phyloP scores from a whole-genome alignment of 2,888 invertebrate species.

The Fissipunctia ypsillon region DNA sequence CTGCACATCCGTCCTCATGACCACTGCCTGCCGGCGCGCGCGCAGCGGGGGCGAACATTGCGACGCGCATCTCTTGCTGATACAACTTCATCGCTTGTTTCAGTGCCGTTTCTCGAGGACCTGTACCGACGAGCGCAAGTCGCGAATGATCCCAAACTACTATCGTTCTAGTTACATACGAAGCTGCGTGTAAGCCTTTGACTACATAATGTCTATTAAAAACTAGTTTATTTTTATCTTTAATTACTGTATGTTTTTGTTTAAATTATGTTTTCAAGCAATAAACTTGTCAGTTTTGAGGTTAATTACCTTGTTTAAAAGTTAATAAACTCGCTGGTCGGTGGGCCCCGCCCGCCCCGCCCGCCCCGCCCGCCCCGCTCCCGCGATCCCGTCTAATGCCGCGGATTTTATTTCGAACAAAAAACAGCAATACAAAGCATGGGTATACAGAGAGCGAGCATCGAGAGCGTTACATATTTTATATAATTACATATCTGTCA shows the following conservation, averaged over 20 bases:
- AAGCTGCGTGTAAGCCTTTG: neutral
- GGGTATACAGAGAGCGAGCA: slow-evolving; percentile 15
- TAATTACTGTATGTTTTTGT: slow-evolving; percentile 55
- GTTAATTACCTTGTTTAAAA: slow-evolving; percentile 63
- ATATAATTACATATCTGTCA: slow-evolving; percentile 68
- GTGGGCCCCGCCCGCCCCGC: neutral
- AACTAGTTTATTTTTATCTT: slow-evolving; percentile 40
- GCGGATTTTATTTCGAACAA: slow-evolving; percentile 19
- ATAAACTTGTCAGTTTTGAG: slow-evolving; percentile 57
- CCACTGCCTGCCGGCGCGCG: neutral
- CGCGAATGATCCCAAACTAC: too few species aligned
- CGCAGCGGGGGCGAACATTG: neutral
- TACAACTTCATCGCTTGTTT: slow-evolving; percentile 11
- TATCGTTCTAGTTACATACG: neutral
- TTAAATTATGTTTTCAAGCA: slow-evolving; percentile 51
- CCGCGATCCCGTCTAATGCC: neutral
- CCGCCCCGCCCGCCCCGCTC: too few species aligned
- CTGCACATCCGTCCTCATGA: slow-evolving; percentile 12
- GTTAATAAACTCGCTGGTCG: slow-evolving; percentile 43
- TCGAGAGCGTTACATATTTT: slow-evolving; percentile 59
- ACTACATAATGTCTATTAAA: neutral
- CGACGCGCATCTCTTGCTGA: neutral
- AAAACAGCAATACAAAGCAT: slow-evolving; percentile 23
- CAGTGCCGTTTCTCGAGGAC: neutral
- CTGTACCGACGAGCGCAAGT: neutral